phyloP scores from a whole-genome alignment of 2,888 invertebrate species.

The Erebia aethiops region DNA sequence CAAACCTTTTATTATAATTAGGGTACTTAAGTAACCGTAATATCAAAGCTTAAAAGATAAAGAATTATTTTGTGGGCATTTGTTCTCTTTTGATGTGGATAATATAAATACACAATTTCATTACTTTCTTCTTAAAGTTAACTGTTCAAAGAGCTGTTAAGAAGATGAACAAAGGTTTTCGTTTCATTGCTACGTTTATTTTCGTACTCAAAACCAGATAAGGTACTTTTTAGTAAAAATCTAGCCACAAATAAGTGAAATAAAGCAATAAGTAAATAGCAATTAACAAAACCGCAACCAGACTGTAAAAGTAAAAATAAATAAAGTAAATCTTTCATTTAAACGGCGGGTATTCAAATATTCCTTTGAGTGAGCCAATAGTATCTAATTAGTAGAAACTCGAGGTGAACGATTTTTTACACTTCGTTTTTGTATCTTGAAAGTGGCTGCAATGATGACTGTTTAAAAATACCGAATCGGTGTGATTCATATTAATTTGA shows the following conservation, averaged over 20 bases:
- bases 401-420: constrained; percentile 14
- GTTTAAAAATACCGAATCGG: background rate
- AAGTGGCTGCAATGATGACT: background rate
- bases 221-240: no score
- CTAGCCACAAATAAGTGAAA: no score
- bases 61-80: constrained; percentile 19
- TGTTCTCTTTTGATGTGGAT: constrained; percentile 17
- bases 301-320: background rate
- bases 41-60: constrained; percentile 21
- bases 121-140: background rate
- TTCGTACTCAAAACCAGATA: background rate
- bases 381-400: constrained; percentile 11
- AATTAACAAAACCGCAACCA: background rate
- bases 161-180: constrained; percentile 1
- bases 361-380: constrained; percentile 11
- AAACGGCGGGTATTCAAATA: constrained; percentile 6
- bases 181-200: constrained; percentile 4
- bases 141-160: constrained; percentile 4
- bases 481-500: background rate
- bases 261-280: background rate
- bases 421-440: constrained; percentile 5
- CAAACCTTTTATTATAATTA: constrained; percentile 39
- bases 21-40: constrained; percentile 33
- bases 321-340: background rate
- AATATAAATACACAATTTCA: constrained; percentile 14